Evolutionary conservation across 2,113 vertebrate species (phyloP).

Genomic region (Pluvialis apricaria): DNA sequence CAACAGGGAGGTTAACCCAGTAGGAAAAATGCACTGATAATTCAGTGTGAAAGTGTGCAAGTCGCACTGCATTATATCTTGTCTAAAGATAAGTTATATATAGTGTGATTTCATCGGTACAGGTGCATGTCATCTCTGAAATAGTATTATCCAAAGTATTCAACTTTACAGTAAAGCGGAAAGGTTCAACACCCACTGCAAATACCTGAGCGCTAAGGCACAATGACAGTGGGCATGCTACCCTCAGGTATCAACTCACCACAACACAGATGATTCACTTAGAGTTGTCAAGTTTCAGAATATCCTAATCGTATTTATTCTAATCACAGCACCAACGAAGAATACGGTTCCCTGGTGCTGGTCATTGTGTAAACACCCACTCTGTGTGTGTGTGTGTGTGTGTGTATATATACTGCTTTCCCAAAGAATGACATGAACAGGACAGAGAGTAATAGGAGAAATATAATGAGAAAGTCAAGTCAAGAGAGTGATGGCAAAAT

Average conservation of each 20-base stretch:
- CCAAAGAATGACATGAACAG: neutral
- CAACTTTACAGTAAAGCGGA: neutral
- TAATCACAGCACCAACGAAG: neutral
- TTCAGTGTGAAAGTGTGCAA: conserved; percentile 20
- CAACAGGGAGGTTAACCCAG: neutral
- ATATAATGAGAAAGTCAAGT: neutral
- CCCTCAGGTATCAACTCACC: neutral
- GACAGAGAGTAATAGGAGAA: neutral
- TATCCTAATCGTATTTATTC: neutral
- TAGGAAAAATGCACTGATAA: neutral
- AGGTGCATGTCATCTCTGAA: conserved; percentile 41
- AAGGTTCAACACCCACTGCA: neutral
- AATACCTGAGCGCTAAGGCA: neutral
- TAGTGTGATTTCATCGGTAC: neutral
- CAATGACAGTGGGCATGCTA: neutral
- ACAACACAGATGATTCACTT: neutral
- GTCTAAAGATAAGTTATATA: conserved; percentile 30
- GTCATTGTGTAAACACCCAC: too few species aligned
- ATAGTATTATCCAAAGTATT: conserved; percentile 24
- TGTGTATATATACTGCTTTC: neutral
- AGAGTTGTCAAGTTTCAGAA: neutral
- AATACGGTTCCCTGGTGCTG: fast-evolving
- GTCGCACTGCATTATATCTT: neutral
- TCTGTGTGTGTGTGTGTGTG: too few species aligned
- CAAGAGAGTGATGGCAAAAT: neutral